Evolutionary conservation across 2,113 vertebrate genomes (phyloP).

Genomic region (Eulemur rufifrons): DNA sequence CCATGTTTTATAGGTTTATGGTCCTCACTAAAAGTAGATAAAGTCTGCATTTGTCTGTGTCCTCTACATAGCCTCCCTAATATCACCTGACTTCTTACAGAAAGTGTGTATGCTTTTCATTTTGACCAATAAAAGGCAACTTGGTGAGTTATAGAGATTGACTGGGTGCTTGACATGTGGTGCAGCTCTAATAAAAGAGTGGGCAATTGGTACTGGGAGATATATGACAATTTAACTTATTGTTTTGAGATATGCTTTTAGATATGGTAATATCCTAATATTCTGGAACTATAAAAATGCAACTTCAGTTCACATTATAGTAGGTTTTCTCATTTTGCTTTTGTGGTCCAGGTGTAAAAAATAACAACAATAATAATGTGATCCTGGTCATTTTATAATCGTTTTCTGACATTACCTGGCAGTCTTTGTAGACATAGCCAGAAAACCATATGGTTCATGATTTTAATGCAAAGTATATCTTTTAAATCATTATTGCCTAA

Average conservation of each 20-base stretch:
- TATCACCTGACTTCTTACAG: slow-evolving; percentile 43
- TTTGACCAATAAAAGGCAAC: slow-evolving; percentile 33
- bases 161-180: slow-evolving; percentile 48
- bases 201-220: background rate
- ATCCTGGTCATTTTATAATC: background rate
- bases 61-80: background rate
- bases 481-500: slow-evolving; percentile 60
- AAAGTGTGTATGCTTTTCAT: slow-evolving; percentile 34
- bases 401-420: slow-evolving; percentile 53
- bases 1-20: slow-evolving; percentile 47
- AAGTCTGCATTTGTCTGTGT: slow-evolving; percentile 19
- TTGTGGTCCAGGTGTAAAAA: slow-evolving; percentile 43
- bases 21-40: slow-evolving; percentile 36
- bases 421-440: slow-evolving; percentile 50
- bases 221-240: slow-evolving; percentile 16
- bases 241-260: background rate
- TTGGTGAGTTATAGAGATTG: slow-evolving; percentile 45
- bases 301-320: background rate
- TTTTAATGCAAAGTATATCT: slow-evolving; percentile 63
- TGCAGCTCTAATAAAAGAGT: background rate
- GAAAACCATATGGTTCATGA: slow-evolving; percentile 49
- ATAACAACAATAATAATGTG: background rate
- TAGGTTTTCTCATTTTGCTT: slow-evolving; percentile 55
- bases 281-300: slow-evolving; percentile 50
- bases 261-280: slow-evolving; percentile 43